These are phyloP conservation scores for Allolobophora icterica DNA, from an alignment of 2,888 invertebrate genomes.

Conservation along the genomic window DNA sequence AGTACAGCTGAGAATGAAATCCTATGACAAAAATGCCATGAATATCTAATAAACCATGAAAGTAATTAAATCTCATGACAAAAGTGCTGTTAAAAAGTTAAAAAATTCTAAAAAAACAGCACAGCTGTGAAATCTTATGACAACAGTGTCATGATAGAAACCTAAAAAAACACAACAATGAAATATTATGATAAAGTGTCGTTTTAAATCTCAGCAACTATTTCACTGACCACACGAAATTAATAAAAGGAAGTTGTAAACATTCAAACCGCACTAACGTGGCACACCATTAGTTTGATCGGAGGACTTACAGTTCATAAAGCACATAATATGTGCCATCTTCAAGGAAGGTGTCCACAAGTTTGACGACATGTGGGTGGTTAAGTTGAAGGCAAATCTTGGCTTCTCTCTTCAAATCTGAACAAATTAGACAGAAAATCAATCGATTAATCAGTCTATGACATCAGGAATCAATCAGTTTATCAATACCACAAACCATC, in stretches of 20 bases:
- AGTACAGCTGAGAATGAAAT: too few species aligned
- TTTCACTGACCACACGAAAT: background rate
- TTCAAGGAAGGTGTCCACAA: constrained; percentile 30
- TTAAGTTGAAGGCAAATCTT: constrained; percentile 30
- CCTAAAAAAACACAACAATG: background rate
- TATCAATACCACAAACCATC: background rate
- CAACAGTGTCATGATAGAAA: background rate
- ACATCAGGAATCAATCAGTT: background rate
- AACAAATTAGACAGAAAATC: background rate
- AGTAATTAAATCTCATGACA: background rate
- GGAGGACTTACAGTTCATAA: constrained; percentile 32
- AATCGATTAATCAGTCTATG: background rate
- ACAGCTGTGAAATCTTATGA: too few species aligned
- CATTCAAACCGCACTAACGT: too few species aligned
- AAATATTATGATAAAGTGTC: too few species aligned
- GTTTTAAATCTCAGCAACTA: too few species aligned
- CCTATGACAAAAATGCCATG: too few species aligned
- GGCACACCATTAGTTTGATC: too few species aligned
- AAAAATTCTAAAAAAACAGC: too few species aligned
- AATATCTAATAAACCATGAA: too few species aligned
- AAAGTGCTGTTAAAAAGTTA: background rate
- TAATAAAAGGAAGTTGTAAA: background rate
- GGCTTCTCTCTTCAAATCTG: constrained; percentile 37
- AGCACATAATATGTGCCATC: constrained; percentile 34
- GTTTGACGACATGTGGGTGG: constrained; percentile 31